Base-by-base conservation (phyloP, 2,888 invertebrate species). In the Iselma pallidipennis region DNA sequence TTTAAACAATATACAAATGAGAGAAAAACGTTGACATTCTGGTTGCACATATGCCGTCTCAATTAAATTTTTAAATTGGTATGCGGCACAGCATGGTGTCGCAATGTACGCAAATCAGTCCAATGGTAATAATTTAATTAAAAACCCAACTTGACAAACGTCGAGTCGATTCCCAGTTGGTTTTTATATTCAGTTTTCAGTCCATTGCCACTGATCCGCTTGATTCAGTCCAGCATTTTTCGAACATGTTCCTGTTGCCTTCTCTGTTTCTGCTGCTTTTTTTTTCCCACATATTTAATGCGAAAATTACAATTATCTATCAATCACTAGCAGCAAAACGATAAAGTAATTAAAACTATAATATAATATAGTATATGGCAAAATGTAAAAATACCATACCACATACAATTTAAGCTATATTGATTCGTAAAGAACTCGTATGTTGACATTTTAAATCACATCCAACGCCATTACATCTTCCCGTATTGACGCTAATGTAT, bases 81-180 rank as follows among this genome's bases (percentile, higher is more conserved):
- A 62, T 23, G 42, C 57, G 50, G 53, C 50, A 57, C 55, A 37
- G 51, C 62, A 52, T 54, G 48, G 33, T 66, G 56, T 61, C 61
- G 67, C 66, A 66, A 61, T 67, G 70, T 71, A 70, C 71, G 69
- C 72, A 71, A 71, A 73, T 73, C 71, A 72, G 72, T 71, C 67
- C 73, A 70, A 65, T 68, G 67, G 72, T 71, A 69, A 68, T 72
- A 71, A 72, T 72, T 73, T 70, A 72, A 72, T 72, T 72, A 71
- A 71, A 73, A 73, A 72, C 45, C 61, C 53, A 57, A 37, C 37
- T 37, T 37, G 37, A 37, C 37, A 37, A 55, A 52, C 57, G 54
- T 61, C 61, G 33, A 61, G 51, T 61, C 55, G 57, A 61, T 61
- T 57, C 61, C 61, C 53, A 50, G 61, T 61, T 37, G 37, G 37